Base-by-base conservation (phyloP, 2,888 invertebrate genomes). In the Apamea crenata region DNA sequence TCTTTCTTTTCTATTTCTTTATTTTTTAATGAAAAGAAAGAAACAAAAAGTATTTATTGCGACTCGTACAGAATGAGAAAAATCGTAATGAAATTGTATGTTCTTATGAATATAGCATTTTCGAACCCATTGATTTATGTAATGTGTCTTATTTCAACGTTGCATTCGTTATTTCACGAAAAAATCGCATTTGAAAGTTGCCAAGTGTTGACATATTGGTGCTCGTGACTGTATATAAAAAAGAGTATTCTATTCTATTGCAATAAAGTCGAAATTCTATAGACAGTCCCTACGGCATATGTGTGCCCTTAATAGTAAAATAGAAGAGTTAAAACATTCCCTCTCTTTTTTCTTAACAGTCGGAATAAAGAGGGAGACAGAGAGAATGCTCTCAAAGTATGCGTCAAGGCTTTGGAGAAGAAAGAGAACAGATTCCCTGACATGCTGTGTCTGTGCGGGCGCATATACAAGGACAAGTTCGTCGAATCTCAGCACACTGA, bases 381-480 rank as follows among this genome's bases (percentile, higher is more conserved):
- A 75, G 99, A 99, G 92, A 98, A 98, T 91, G 99, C 99, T 0
- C 96, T 99, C 56, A 97, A 98, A 92, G 99, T 99, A 0, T 99
- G 99, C 85, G 98, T 98, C 50, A 98, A 98, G 94, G 99, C 99
- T 0, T 96, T 99, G 78, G 98, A 99, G 89, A 98, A 98, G 95
- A 98, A 99, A 94, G 99, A 99, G 93, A 99, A 99, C 93, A 98
- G 98, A 89, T 99, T 99, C 91, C 99, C 99, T 0, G 99, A 99
- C 94, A 99, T 99, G 98, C 95, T 99, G 72, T 99, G 99, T 92
- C 97, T 99, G 5, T 99, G 99, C 93, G 99, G 99, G 0, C 98
- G 99, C 85, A 99, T 99, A 92, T 99, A 99, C 94, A 99, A 99
- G 95, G 99, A 99, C 95, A 99, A 99, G 93, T 99, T 99, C 96